A percentile compares a stretch with the other conserved stretches of the same genome.
Conservation (phyloP, 2,113 vertebrate species). For the Tyto alba region DNA sequence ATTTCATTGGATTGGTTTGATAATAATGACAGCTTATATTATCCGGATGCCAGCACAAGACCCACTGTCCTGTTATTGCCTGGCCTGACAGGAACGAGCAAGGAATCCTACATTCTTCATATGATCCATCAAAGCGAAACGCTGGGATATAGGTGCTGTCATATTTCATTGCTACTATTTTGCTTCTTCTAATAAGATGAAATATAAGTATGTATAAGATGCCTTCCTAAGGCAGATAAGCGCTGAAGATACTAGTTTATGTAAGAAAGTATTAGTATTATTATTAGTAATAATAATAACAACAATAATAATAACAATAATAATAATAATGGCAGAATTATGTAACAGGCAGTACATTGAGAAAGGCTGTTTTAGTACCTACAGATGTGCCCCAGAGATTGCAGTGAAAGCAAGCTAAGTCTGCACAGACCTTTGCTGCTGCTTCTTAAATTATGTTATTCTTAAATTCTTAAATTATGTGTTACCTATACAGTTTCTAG, state of each 20-base stretch:
- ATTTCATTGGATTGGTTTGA: slow-evolving; percentile 98
- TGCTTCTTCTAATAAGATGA: not conserved
- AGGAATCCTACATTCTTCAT: slow-evolving; percentile 96
- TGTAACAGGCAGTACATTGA: not conserved
- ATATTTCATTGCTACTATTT: not conserved
- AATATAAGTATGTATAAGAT: not conserved
- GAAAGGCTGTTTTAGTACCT: not conserved
- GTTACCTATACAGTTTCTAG: not conserved
- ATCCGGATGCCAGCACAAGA: slow-evolving; percentile 80
- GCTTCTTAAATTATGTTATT: not conserved
- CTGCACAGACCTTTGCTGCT: not conserved
- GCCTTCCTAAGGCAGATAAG: not conserved
- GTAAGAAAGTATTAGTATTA: not conserved
- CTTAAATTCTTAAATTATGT: no score
- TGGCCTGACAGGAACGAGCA: slow-evolving; percentile 95
- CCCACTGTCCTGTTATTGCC: slow-evolving; percentile 92
- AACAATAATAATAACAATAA: no score
- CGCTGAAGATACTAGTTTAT: not conserved
- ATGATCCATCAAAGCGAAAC: slow-evolving; percentile 93
- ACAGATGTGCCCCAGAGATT: not conserved
- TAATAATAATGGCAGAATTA: not conserved
- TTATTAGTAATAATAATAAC: no score
- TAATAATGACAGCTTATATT: slow-evolving; percentile 81
- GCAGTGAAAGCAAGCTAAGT: not conserved
- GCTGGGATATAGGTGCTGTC: slow-evolving; percentile 90